Evolutionary conservation across 2,888 invertebrate genomes (phyloP), one percentile per base, ranked within the genome.

Genomic region (Pachycephus smyrnensis): DNA sequence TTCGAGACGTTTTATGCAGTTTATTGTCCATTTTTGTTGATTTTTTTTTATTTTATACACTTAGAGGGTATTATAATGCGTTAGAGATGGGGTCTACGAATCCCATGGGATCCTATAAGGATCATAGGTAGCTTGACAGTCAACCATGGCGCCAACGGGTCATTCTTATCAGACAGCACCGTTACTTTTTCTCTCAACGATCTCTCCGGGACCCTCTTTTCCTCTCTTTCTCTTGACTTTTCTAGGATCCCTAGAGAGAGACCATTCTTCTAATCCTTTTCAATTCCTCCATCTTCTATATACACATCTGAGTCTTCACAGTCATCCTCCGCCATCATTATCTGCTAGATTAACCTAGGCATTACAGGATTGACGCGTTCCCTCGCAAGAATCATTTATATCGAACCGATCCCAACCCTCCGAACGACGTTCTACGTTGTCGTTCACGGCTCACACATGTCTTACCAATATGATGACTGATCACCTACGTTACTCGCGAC

Each of bases 91-190:
- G 9, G 55, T 23, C 55, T 1, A 55, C 23, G 55, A 15, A 55
- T 23, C 55, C 55, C 55, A 55, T 55, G 55, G 55, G 55, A 55
- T 23, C 23, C 55, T 55, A 55, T 23, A 55, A 71, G 71, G 74
- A 35, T 74, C 74, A 74, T 74, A 35, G 74, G 11, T 23, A 30
- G 55, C 55, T 55, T 55, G 55, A 55, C 55, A 55, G 55, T 55
- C 55, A 55, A 55, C 55, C 23, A 80, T 85, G 85, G 85, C 85
- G 85, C 85, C 85, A 81, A 83, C 80, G 80, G 80, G 80, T 77
- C 77, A 75, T 80, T 76, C 82, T 85, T 85, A 85, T 85, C 85
- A 84, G 81, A 71, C 73, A 71, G 73, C 77, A 80, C 85, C 84
- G 85, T 85, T 85, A 85, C 82, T 77, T 23, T 75, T 78, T 78